phyloP scores from a whole-genome alignment of 1,140 invertebrate species.

The Platyura marginata region DNA sequence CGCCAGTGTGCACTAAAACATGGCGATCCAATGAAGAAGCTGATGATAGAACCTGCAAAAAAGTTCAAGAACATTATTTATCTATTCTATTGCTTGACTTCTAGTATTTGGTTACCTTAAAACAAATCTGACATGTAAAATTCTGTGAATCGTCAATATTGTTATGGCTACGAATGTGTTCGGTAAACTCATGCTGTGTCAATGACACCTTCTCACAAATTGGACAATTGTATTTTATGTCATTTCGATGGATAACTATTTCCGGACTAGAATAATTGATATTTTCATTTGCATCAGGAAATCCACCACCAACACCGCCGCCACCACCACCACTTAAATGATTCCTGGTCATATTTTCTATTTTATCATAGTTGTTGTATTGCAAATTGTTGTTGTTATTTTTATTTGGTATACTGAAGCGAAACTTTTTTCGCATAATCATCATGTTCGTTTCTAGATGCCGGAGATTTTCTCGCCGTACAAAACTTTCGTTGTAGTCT shows the following conservation, averaged over 20 bases:
- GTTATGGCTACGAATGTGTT: conserved; percentile 48
- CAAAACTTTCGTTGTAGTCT: neutral
- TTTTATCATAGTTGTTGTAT: neutral
- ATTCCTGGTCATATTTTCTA: neutral
- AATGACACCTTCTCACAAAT: conserved; percentile 38
- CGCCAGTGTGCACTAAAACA: conserved; percentile 53
- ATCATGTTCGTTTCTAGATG: conserved; percentile 2
- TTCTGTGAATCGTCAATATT: conserved; percentile 28
- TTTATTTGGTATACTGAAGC: conserved; percentile 1
- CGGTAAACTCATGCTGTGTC: conserved; percentile 43
- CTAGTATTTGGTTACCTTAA: conserved; percentile 18
- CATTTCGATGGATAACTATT: neutral
- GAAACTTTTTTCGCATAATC: neutral
- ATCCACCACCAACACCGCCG: neutral
- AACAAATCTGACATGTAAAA: conserved; percentile 31
- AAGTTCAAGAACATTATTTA: no score
- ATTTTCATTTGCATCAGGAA: conserved; percentile 1
- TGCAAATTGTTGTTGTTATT: conserved; percentile 3
- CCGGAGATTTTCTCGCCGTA: conserved; percentile 2
- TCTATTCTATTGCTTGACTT: no score
- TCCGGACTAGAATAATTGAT: neutral
- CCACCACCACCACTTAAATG: neutral
- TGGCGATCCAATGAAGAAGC: conserved; percentile 59
- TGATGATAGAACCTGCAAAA: conserved; percentile 50
- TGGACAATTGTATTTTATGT: conserved; percentile 31